Evolutionary conservation across 2,888 invertebrate genomes (phyloP).

Genomic region (Spicauda simplicius): DNA sequence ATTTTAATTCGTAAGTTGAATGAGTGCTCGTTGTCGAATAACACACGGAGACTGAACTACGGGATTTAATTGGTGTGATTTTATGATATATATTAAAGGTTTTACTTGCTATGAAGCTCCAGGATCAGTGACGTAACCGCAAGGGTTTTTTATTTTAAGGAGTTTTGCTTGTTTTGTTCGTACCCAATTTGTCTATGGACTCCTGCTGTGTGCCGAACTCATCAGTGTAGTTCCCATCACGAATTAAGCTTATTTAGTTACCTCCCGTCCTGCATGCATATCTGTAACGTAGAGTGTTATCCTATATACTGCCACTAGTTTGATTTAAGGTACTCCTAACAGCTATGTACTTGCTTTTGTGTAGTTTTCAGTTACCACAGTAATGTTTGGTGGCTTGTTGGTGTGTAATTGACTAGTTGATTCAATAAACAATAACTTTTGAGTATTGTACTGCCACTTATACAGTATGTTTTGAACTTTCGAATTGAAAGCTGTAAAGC

Average conservation of each 20-base stretch:
- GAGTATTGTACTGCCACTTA: not conserved
- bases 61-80: constrained; percentile 31
- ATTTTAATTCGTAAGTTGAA: constrained; percentile 22
- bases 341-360: constrained; percentile 24
- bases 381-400: constrained; percentile 18
- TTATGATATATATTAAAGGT: constrained; percentile 16
- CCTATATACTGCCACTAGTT: constrained; percentile 10
- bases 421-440: not conserved
- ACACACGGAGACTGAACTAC: constrained; percentile 21
- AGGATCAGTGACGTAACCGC: constrained; percentile 10
- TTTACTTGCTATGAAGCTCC: constrained; percentile 19
- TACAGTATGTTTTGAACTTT: not conserved
- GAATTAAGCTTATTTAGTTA: constrained; percentile 27
- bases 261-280: constrained; percentile 23
- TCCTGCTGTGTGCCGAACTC: constrained; percentile 7
- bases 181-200: constrained; percentile 12
- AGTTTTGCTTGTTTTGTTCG: constrained; percentile 22
- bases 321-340: constrained; percentile 5
- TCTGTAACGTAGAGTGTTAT: constrained; percentile 19
- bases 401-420: not conserved
- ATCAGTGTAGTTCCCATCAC: constrained; percentile 13
- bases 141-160: constrained; percentile 11
- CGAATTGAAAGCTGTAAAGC: not conserved
- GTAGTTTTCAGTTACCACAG: constrained; percentile 13
- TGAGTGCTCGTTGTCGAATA: constrained; percentile 17